Base-by-base conservation (phyloP, 2,797 vertebrate genomes). In the Chaenodraco wilsoni region DNA sequence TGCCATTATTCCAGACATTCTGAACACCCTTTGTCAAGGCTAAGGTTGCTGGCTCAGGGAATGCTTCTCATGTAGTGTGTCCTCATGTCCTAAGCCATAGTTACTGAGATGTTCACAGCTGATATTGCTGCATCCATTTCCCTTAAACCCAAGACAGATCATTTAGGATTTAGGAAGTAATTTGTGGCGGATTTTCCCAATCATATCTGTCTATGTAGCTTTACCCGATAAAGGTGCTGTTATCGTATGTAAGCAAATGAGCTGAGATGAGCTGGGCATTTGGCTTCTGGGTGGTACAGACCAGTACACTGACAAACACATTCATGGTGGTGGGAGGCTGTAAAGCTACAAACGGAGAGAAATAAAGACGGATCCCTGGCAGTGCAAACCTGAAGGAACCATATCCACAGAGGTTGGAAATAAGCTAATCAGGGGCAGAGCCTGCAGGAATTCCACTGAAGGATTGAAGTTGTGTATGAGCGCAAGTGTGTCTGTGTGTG, bases 371-470 rank as follows among this genome's bases (percentile, higher is more conserved):
- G 62, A 84, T 79, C 65, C 65, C 71, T 15, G 70, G 66, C 15
- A 74, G 84, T 60, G 63, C 61, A 79, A 75, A 81, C 71, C 82
- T 44, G 66, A 73, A 68, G 88, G 84, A 88, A 75, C 79, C 71
- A 17, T 65, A 73, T 82, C 84, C 77, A 70, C 69, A 54, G 78
- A 90, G 82, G 69, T 54, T 86, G 68, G 87, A 82, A 85, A 82
- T 73, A 80, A 84, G 78, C 79, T 80, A 84, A 87, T 89, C 87
- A 88, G 74, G 79, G 72, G 68, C 72, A 78, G 60, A 52, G 57
- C 72, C 81, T 77, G 83, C 86, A 85, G 82, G 79, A 81, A 72
- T 50, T 49, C 75, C 78, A 3, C 21, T 21, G 21, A 21, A 21
- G 73, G 72, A 78, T 64, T 69, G 68, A 68, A 65, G 46, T 78